phyloP scores from a whole-genome alignment of 2,113 vertebrate genomes.

The Deroptyus accipitrinus region DNA sequence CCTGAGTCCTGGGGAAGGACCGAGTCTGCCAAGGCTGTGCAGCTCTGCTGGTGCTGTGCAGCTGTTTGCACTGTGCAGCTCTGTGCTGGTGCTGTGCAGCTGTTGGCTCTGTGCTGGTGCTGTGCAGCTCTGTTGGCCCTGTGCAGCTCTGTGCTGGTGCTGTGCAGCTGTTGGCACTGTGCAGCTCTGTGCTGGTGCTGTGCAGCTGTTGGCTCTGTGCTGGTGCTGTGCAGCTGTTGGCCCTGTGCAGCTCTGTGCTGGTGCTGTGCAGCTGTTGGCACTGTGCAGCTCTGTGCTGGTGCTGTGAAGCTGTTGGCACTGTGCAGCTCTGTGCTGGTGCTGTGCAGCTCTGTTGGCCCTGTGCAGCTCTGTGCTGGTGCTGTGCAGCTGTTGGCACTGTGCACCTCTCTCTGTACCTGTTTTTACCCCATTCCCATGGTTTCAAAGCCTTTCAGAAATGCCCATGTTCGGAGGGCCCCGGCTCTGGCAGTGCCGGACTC shows the following conservation, averaged over 20 bases:
- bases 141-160: background rate
- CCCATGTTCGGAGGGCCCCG: background rate
- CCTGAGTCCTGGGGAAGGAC: background rate
- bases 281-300: too few relatives aligned
- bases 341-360: background rate
- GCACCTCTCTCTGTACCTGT: background rate
- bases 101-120: background rate
- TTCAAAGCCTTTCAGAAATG: slow-evolving; percentile 10
- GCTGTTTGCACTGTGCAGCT: background rate
- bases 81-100: background rate
- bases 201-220: background rate
- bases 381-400: background rate
- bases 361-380: background rate
- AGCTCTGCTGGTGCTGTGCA: background rate
- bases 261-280: background rate
- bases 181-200: background rate
- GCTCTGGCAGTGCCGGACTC: slow-evolving; percentile 11
- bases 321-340: background rate
- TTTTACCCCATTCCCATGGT: background rate
- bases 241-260: too few relatives aligned
- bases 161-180: background rate
- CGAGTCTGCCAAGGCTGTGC: background rate
- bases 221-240: too few relatives aligned
- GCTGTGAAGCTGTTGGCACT: too few relatives aligned
- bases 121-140: too few relatives aligned